Conservation (phyloP, 2,797 vertebrate genomes). For the Eremophila alpestris region DNA sequence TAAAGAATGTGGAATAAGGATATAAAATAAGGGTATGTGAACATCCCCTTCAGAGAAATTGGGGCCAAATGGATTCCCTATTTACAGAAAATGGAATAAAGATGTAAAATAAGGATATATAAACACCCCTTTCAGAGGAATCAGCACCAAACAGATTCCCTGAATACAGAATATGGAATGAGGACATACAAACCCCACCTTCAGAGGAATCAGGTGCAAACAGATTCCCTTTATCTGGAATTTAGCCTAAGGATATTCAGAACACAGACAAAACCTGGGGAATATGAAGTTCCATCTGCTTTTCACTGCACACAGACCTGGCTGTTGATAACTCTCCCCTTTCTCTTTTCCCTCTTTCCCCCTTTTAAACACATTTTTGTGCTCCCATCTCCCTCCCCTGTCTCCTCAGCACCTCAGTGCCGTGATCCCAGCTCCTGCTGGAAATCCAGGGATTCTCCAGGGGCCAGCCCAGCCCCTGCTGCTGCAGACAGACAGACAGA, state of each 20-base stretch:
- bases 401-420: fast-evolving
- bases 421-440: background rate
- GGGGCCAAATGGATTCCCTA: background rate
- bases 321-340: background rate
- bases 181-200: background rate
- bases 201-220: background rate
- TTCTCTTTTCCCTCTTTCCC: fast-evolving
- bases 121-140: background rate
- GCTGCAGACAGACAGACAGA: background rate
- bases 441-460: fast-evolving
- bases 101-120: too few species aligned
- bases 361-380: background rate
- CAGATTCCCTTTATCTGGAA: background rate
- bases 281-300: background rate
- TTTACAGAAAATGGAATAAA: too few species aligned
- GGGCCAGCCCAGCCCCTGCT: background rate
- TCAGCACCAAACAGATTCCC: fast-evolving
- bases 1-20: background rate
- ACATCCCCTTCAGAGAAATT: background rate
- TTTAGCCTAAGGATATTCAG: fast-evolving
- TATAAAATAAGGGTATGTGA: background rate
- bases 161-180: background rate
- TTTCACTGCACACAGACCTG: background rate
- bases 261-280: background rate
- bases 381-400: background rate